These are phyloP conservation scores for Acanthisitta chloris DNA, from an alignment of 2,113 vertebrate species.

Conservation along the genomic window DNA sequence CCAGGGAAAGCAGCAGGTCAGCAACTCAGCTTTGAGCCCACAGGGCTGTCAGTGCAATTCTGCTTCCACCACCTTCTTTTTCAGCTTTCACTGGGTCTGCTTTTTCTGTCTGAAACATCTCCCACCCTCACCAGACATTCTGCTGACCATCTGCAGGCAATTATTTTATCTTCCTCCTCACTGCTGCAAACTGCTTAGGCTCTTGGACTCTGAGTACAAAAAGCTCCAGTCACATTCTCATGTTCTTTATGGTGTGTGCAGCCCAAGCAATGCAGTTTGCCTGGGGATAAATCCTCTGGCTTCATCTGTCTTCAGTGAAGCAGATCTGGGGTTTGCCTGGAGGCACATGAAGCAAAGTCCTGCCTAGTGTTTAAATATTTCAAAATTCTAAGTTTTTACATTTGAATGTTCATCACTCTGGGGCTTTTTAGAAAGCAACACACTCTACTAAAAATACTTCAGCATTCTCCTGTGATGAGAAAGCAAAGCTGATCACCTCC, in stretches of 20 bases:
- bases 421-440: background rate
- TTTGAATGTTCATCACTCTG: background rate
- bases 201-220: background rate
- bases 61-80: background rate
- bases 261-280: background rate
- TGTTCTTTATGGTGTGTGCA: slow-evolving; percentile 28
- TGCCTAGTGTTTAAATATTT: background rate
- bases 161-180: slow-evolving; percentile 22
- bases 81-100: background rate
- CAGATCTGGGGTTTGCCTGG: background rate
- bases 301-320: slow-evolving; percentile 22
- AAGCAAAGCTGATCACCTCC: background rate
- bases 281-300: background rate
- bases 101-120: background rate
- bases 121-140: background rate
- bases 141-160: slow-evolving; percentile 12
- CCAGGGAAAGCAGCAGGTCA: background rate
- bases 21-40: background rate
- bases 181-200: background rate
- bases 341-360: background rate
- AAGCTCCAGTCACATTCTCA: slow-evolving; percentile 22
- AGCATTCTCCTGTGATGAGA: background rate
- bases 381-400: background rate
- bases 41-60: background rate
- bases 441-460: background rate